Base-by-base conservation (phyloP, 1,140 invertebrate genomes). In the Triops longicaudatus region DNA sequence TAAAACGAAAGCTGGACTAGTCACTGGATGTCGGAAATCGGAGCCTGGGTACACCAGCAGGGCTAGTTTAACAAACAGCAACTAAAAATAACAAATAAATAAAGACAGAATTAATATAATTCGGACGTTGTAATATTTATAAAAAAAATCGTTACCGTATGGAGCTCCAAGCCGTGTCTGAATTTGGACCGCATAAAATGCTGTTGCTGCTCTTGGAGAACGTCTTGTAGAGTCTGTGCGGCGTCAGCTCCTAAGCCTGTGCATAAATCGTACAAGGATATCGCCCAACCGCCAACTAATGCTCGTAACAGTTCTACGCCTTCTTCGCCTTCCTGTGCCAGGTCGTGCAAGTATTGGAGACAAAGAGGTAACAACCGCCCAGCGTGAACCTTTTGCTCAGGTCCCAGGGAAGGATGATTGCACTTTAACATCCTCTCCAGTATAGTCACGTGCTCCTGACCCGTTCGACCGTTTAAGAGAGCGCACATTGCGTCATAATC, bases 1-100 rank as follows among this genome's bases (percentile, higher is more conserved):
- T 81, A 96, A 94, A 71, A 94, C 85, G 74, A 93, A 86, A 81
- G 90, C 89, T 72, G 94, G 94, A 11, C 93, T 95, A 37, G 91
- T 90, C n/a, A 97, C 87, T 1, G 89, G 89, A 87, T 97, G 95
- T 37, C 89, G 86, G 82, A 93, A 95, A 85, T 98, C 95, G 0
- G 94, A 96, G 1, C 93, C 91, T 17, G 94, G 91, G 84, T 93
- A 98, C 42, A 97, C 81, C 17, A 92, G 82, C 17, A 89, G 88
- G 26, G 92, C 86, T 41, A 93, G 80, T 86, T 94, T 93, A 43
- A 97, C 90, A 81, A 94, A 89, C 79, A 96, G 84, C 28, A 97
- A 81, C 88, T 90, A 83, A 78, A 87, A 87, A 79, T 78, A 78
- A 80, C 81, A 82, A 79, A 77, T 73, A 78, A 80, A 74, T 0